Evolutionary conservation across 2,113 vertebrate species (phyloP).

Genomic region (Sterrhoptilus dennistouni): DNA sequence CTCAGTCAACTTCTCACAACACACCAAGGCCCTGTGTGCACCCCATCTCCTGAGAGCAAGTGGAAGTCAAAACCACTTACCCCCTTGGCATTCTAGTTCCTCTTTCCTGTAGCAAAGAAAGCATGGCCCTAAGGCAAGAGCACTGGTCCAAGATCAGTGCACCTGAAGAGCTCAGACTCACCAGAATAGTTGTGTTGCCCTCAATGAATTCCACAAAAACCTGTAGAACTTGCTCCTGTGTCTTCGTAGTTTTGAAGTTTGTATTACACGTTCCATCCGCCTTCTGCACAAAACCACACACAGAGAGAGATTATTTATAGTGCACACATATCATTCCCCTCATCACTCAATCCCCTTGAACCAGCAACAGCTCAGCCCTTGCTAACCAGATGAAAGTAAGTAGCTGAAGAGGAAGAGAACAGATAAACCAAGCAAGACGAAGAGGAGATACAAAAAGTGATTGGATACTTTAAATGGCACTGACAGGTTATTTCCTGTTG

Average conservation of each 20-base stretch:
- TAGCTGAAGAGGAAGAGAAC: neutral
- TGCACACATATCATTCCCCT: neutral
- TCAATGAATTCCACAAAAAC: slow-evolving; percentile 90
- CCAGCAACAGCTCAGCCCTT: neutral
- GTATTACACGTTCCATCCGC: slow-evolving; percentile 91
- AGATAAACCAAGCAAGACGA: slow-evolving; percentile 10
- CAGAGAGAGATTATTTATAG: neutral
- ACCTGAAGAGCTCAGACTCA: slow-evolving; percentile 63
- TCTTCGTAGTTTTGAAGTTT: slow-evolving; percentile 94
- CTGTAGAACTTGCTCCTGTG: slow-evolving; percentile 84
- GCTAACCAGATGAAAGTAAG: slow-evolving; percentile 11
- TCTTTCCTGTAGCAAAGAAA: neutral
- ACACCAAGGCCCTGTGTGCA: neutral
- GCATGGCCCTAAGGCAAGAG: neutral
- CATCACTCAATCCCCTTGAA: neutral
- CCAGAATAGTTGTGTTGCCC: slow-evolving; percentile 83
- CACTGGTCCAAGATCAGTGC: neutral
- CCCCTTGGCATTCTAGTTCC: neutral
- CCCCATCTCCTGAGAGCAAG: neutral
- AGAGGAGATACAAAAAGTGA: neutral
- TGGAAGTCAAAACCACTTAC: neutral
- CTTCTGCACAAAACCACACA: slow-evolving; percentile 77
- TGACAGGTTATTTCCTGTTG: neutral
- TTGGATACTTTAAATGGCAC: neutral
- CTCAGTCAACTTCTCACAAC: neutral